Base-by-base conservation (phyloP, 2,113 vertebrate species). In the Megaptera novaeangliae region DNA sequence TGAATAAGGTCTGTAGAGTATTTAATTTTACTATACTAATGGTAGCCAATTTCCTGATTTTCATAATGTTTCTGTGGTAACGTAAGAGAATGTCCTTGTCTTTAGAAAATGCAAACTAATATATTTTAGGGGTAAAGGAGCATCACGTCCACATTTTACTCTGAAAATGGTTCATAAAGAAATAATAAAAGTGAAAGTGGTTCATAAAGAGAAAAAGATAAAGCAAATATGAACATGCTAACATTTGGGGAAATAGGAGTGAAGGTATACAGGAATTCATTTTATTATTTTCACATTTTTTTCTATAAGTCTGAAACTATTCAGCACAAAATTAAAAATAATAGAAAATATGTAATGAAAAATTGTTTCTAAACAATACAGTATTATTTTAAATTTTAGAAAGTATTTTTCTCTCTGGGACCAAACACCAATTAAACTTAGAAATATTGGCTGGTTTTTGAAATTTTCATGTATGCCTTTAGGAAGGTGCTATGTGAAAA, bases 111-210 rank as follows among this genome's bases (percentile, higher is more conserved):
- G 18, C 17, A 41, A 1, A 52, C 29, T 9, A 69, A 57, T 29
- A 12, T 27, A 17, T 57, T 69, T 77, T 75, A 81, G 41, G 23
- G 61, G 52, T 49, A 49, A 85, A 94, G 49, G 18, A 94, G 4
- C 49, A 64, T 6, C 4, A 34, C 27, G 13, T 49, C 44, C 23
- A 89, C 27, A 52, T 89, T 57, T 64, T 64, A 63, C 34, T 90
- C 61, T 87, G 52, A 91, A 95, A 89, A 69, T 92, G 14, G 27
- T 41, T 95, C 66, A 88, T 41, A 84, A 86, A 86, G 31, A 88
- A 80, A 49, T 21, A 69, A 74, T 44, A 68, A 94, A 83, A 61
- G 36, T 91, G 27, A 78, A 55, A 78, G 29, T 78, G 49, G 20
- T 78, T 83, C 41, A 91, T 75, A 75, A 25, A 75, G 8, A 91